These are phyloP conservation scores for Amiota mariae DNA, from an alignment of 2,888 invertebrate genomes.

Conservation along the genomic window DNA sequence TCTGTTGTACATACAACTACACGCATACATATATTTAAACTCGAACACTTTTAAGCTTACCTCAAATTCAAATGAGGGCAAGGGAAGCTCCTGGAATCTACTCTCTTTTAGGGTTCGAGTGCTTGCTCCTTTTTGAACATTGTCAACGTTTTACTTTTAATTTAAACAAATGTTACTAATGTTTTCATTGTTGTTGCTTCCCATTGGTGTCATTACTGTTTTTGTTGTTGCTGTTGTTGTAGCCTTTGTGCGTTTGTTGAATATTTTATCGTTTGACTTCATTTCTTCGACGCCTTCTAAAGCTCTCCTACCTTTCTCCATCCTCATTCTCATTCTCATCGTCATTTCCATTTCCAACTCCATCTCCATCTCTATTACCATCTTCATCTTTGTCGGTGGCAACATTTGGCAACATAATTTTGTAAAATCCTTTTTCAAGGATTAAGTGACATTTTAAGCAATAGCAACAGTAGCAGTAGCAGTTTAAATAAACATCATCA, in stretches of 20 bases:
- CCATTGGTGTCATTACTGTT: slow-evolving; percentile 27
- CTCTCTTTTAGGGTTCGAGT: slow-evolving; percentile 30
- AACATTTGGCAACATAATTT: slow-evolving; percentile 64
- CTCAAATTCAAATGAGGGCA: too few relatives aligned
- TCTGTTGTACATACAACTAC: slow-evolving; percentile 57
- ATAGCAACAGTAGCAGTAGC: background rate
- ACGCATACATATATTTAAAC: slow-evolving; percentile 15
- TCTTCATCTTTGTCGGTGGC: slow-evolving; percentile 46
- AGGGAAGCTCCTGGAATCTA: background rate
- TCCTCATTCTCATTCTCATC: too few relatives aligned
- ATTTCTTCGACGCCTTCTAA: slow-evolving; percentile 28
- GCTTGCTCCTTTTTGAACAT: slow-evolving; percentile 47
- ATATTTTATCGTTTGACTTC: slow-evolving; percentile 65
- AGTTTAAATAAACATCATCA: background rate
- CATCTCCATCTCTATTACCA: background rate
- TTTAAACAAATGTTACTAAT: slow-evolving; percentile 65
- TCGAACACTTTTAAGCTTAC: too few relatives aligned
- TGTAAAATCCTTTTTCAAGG: slow-evolving; percentile 55
- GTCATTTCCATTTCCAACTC: background rate
- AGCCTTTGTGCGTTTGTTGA: slow-evolving; percentile 56
- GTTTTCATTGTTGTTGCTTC: slow-evolving; percentile 55
- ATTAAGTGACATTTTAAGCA: slow-evolving; percentile 35
- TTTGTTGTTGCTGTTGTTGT: slow-evolving; percentile 33
- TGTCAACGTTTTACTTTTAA: slow-evolving; percentile 68
- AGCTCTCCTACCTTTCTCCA: background rate